Conservation (phyloP, 2,888 invertebrate genomes). For the Blomia tropicalis region DNA sequence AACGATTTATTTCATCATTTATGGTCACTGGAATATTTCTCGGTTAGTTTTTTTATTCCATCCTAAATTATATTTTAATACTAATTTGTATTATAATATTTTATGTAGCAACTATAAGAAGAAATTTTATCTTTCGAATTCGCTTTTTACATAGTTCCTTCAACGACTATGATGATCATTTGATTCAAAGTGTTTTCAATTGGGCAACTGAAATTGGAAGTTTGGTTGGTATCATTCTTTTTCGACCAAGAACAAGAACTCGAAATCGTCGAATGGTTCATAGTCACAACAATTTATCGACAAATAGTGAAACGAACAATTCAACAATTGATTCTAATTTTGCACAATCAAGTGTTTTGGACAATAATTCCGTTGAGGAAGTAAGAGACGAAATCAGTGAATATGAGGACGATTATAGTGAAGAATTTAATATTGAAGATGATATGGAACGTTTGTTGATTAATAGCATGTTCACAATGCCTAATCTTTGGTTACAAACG, state of each 20-base stretch:
- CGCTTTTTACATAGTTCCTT: conserved; percentile 24
- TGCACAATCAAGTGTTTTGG: neutral
- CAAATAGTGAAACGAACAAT: neutral
- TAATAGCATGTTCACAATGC: conserved; percentile 35
- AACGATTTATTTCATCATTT: conserved; percentile 3
- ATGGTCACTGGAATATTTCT: conserved; percentile 30
- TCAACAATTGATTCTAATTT: neutral
- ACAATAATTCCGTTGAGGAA: neutral
- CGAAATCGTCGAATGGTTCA: neutral
- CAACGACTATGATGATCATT: neutral
- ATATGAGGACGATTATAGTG: neutral
- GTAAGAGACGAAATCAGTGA: neutral
- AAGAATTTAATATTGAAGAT: conserved; percentile 35
- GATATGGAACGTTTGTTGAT: conserved; percentile 36
- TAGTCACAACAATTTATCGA: neutral
- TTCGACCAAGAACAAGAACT: conserved; percentile 6
- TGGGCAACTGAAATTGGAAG: neutral
- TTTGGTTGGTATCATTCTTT: neutral
- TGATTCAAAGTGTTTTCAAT: neutral
- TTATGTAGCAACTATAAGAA: neutral
- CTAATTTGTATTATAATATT: neutral
- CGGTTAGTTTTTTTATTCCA: conserved; percentile 32
- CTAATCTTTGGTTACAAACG: conserved; percentile 39
- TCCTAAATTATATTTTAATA: neutral
- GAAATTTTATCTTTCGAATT: neutral